Conservation (phyloP, 2,113 vertebrate species). For the Chauna torquata region DNA sequence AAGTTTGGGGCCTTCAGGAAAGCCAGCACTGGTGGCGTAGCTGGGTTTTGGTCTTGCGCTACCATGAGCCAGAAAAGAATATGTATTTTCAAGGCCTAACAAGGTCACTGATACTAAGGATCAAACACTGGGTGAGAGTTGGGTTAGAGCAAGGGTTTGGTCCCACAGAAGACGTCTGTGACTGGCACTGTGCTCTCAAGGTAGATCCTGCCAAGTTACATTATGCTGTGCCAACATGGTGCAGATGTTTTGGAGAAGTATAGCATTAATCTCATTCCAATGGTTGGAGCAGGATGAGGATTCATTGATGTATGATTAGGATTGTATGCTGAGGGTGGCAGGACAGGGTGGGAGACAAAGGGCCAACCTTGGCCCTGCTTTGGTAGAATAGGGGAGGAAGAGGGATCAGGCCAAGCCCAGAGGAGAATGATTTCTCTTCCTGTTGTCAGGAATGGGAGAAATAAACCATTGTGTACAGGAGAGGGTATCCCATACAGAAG, state of each 20-base stretch:
- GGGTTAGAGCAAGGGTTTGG: background rate
- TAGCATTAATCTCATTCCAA: background rate
- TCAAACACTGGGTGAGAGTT: background rate
- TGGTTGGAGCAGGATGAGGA: background rate
- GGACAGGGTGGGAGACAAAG: background rate
- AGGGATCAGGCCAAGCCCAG: background rate
- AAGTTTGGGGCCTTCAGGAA: background rate
- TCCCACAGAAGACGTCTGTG: background rate
- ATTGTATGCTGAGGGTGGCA: background rate
- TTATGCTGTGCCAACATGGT: background rate
- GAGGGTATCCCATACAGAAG: background rate
- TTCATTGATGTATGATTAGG: background rate
- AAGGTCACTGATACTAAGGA: background rate
- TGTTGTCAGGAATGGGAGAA: background rate
- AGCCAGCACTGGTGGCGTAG: background rate
- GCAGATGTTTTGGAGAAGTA: background rate
- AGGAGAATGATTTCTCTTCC: background rate
- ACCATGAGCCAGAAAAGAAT: background rate
- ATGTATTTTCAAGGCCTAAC: background rate
- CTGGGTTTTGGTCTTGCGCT: background rate
- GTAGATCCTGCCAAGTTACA: background rate
- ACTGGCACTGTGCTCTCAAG: background rate
- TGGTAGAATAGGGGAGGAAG: background rate
- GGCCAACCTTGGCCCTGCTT: background rate
- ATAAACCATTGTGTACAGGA: background rate